phyloP scores from a whole-genome alignment of 2,797 vertebrate species.

The Acridotheres tristis region DNA sequence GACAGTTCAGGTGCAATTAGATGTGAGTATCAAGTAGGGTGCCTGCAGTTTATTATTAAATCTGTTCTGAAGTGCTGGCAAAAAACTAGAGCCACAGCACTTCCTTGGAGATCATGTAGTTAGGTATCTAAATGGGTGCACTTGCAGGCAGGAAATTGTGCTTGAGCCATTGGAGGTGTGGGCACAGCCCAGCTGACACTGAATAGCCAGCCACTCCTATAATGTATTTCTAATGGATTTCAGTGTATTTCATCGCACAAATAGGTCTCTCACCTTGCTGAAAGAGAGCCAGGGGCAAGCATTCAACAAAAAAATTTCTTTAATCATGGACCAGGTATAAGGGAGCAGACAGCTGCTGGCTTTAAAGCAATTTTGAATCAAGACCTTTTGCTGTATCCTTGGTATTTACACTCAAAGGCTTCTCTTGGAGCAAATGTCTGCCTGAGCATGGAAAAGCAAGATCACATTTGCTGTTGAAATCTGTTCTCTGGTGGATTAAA shows the following conservation, averaged over 20 bases:
- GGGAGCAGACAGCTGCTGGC: neutral
- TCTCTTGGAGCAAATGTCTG: slow-evolving; percentile 17
- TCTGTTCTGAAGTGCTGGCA: neutral
- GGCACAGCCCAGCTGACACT: neutral
- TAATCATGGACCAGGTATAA: neutral
- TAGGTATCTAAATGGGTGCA: neutral
- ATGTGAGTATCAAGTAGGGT: neutral
- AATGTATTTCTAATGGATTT: neutral
- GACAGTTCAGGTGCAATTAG: slow-evolving; percentile 43
- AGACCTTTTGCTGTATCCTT: slow-evolving; percentile 11
- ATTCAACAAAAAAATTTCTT: neutral
- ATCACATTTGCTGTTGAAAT: slow-evolving; percentile 39
- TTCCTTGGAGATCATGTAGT: neutral
- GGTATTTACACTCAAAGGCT: slow-evolving; percentile 33
- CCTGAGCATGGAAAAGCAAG: neutral
- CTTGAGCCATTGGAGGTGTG: neutral
- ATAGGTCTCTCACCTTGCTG: neutral
- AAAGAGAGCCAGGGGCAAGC: neutral
- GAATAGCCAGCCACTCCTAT: neutral
- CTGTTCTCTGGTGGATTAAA: neutral
- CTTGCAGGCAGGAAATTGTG: neutral
- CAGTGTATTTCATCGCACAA: neutral
- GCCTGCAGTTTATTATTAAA: neutral
- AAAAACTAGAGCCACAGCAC: neutral
- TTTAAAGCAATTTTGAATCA: slow-evolving; percentile 49